A percentile compares a stretch with the other conserved stretches of the same genome.
These are phyloP conservation scores for Myopa testacea DNA, from an alignment of 2,888 invertebrate genomes.

Conservation along the genomic window DNA sequence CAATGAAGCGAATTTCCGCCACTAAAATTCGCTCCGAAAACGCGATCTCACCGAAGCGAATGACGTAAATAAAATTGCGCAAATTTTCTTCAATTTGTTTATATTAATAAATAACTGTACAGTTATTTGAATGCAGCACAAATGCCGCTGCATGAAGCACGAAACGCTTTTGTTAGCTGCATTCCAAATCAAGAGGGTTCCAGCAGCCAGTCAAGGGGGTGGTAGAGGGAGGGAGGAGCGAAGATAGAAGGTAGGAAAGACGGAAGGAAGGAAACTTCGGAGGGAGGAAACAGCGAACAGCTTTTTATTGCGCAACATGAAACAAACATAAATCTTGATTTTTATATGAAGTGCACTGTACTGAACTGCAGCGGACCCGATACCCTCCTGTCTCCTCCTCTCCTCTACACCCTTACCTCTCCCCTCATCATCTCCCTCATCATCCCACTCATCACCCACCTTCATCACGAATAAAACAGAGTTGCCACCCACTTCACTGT, in stretches of 20 bases:
- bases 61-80: conserved; percentile 56
- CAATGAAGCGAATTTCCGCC: not conserved
- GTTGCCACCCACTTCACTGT: too few species aligned
- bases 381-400: not conserved
- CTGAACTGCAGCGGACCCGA: not conserved
- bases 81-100: conserved; percentile 58
- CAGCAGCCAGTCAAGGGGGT: not conserved
- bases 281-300: conserved; percentile 48
- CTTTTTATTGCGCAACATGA: conserved; percentile 57
- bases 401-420: too few species aligned
- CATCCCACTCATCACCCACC: too few species aligned
- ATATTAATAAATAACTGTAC: conserved; percentile 55
- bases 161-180: not conserved
- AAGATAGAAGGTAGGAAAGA: too few species aligned
- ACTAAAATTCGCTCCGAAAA: not conserved
- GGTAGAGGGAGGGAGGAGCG: conserved; percentile 21
- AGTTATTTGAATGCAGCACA: conserved; percentile 54
- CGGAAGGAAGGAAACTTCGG: not conserved
- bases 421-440: too few species aligned
- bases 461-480: too few species aligned
- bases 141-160: not conserved
- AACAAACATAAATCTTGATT: conserved; percentile 62
- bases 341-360: conserved; percentile 15
- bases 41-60: conserved; percentile 19
- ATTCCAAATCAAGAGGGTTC: too few species aligned